Conservation (phyloP, 2,797 vertebrate genomes). For the Ambastaia sidthimunki region DNA sequence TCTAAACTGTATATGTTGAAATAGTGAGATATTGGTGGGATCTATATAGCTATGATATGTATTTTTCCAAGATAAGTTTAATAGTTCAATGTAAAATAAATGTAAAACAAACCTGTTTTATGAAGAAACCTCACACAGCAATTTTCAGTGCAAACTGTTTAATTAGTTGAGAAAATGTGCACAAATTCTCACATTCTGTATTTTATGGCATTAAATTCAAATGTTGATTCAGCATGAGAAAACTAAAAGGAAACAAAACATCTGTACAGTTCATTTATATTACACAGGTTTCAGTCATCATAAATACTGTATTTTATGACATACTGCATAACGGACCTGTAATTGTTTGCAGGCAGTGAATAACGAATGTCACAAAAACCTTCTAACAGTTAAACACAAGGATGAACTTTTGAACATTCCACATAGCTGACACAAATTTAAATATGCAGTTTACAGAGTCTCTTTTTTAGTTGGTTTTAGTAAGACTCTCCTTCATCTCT, state of each 20-base stretch:
- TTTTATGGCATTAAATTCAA: slow-evolving; percentile 39
- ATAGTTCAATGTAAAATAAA: neutral
- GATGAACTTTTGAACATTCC: neutral
- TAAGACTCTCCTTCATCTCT: slow-evolving; percentile 79
- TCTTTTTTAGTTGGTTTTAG: neutral
- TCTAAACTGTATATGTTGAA: too few species aligned
- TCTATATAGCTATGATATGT: neutral
- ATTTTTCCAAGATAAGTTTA: neutral
- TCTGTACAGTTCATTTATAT: slow-evolving; percentile 57
- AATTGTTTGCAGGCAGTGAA: neutral
- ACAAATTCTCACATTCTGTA: slow-evolving; percentile 47
- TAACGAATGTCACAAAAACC: neutral
- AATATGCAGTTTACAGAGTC: neutral
- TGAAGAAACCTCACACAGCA: slow-evolving; percentile 10
- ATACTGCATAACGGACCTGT: neutral
- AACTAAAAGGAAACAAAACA: slow-evolving; percentile 48
- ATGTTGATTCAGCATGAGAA: slow-evolving; percentile 49
- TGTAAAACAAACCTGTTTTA: neutral
- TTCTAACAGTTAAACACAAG: neutral
- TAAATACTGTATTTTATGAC: slow-evolving; percentile 65
- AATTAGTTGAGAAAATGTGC: slow-evolving; percentile 65
- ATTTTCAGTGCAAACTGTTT: slow-evolving; percentile 72
- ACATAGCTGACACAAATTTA: too few species aligned
- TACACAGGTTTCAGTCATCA: slow-evolving; percentile 61
- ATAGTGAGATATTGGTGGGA: neutral